Evolutionary conservation across 2,888 invertebrate species (phyloP).

Genomic region (Liodrosophila aerea): DNA sequence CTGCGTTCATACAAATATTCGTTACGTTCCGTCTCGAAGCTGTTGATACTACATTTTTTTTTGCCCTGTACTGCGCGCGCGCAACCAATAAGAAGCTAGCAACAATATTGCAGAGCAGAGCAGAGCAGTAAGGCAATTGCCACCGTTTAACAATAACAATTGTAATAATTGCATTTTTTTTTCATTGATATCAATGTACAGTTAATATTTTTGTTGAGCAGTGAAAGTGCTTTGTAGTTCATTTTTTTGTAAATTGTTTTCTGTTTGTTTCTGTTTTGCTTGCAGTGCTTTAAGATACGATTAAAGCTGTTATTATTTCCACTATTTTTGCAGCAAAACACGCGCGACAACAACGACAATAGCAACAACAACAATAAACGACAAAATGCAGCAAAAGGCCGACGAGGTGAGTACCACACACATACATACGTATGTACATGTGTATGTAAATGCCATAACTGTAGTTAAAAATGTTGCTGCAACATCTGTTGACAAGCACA

Average conservation of each 20-base stretch:
- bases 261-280: conserved; percentile 28
- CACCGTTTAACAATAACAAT: conserved; percentile 38
- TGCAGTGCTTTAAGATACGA: too few species aligned
- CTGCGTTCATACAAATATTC: conserved; percentile 18
- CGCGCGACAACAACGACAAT: neutral
- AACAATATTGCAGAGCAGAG: too few species aligned
- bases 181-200: conserved; percentile 16
- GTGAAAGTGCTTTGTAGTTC: conserved; percentile 46
- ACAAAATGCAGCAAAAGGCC: conserved; percentile 65
- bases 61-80: conserved; percentile 48
- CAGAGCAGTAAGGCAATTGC: conserved; percentile 21
- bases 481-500: conserved; percentile 4
- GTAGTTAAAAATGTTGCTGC: neutral
- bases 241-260: conserved; percentile 25
- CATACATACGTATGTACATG: neutral
- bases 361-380: neutral
- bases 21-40: too few species aligned
- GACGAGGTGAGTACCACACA: conserved; percentile 57
- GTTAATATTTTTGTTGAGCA: conserved; percentile 16
- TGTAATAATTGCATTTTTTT: conserved; percentile 42
- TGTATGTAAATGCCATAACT: neutral
- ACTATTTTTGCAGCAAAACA: conserved; percentile 38
- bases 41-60: too few species aligned
- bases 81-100: conserved; percentile 22
- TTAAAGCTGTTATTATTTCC: conserved; percentile 39